These are phyloP conservation scores for Bradypodion ventrale DNA, from an alignment of 2,797 vertebrate genomes.

Conservation along the genomic window DNA sequence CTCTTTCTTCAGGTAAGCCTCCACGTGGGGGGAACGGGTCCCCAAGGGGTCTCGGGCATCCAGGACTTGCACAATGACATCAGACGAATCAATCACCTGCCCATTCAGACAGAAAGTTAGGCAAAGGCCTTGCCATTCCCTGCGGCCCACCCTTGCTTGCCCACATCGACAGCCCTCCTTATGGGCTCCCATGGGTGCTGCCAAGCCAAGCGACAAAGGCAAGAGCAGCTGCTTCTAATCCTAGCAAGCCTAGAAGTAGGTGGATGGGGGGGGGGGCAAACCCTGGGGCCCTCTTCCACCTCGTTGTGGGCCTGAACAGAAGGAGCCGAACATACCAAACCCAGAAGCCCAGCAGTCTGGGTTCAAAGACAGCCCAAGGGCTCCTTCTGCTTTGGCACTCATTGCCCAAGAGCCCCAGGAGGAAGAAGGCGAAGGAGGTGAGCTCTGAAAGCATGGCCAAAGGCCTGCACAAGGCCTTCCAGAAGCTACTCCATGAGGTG, in stretches of 20 bases:
- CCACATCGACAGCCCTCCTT: too few relatives aligned
- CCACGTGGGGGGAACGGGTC: constrained; percentile 93
- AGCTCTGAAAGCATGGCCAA: too few relatives aligned
- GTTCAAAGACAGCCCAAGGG: too few relatives aligned
- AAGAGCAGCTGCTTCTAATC: background rate
- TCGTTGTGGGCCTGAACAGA: too few relatives aligned
- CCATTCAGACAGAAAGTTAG: constrained; percentile 9
- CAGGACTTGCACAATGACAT: constrained; percentile 95
- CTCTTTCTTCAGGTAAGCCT: constrained; percentile 93
- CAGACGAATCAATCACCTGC: constrained; percentile 97
- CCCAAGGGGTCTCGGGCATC: constrained; percentile 95
- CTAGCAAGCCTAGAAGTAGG: background rate
- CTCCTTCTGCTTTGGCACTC: too few relatives aligned
- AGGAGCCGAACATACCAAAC: too few relatives aligned
- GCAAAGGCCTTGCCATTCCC: fast-evolving
- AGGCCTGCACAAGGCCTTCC: too few relatives aligned
- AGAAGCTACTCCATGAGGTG: too few relatives aligned
- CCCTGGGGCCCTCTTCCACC: background rate
- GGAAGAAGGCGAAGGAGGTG: too few relatives aligned
- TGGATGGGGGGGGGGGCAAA: background rate
- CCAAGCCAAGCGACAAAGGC: background rate
- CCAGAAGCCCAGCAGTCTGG: too few relatives aligned
- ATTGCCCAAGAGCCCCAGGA: background rate
- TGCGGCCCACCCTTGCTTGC: too few relatives aligned
- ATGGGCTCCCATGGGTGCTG: too few relatives aligned